Conservation (phyloP, 2,888 invertebrate genomes). For the Leptogaster cylindrica region DNA sequence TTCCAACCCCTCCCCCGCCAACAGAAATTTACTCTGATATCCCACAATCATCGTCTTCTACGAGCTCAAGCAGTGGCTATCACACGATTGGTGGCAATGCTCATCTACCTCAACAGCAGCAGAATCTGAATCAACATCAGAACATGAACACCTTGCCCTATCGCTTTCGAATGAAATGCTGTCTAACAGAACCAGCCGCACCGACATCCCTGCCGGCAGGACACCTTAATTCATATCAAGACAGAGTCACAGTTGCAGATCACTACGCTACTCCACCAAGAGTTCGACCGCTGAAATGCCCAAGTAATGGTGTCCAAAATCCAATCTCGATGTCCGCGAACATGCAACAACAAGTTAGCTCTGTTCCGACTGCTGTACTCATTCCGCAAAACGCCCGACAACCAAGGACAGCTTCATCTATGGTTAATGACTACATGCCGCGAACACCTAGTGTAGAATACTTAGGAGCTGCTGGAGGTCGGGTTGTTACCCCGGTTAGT, state of each 20-base stretch:
- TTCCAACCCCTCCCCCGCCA: slow-evolving; percentile 60
- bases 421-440: slow-evolving; percentile 50
- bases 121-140: slow-evolving; percentile 41
- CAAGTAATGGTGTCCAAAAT: not conserved
- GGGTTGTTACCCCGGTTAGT: slow-evolving; percentile 52
- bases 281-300: slow-evolving; percentile 49
- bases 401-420: not conserved
- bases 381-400: slow-evolving; percentile 36
- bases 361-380: slow-evolving; percentile 26
- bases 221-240: slow-evolving; percentile 43
- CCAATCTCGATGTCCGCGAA: not conserved
- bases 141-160: slow-evolving; percentile 56
- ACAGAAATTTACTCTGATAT: slow-evolving; percentile 54
- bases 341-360: slow-evolving; percentile 11
- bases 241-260: slow-evolving; percentile 49
- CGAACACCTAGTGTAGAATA: slow-evolving; percentile 53
- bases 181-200: slow-evolving; percentile 50
- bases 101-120: slow-evolving; percentile 46
- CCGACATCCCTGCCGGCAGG: slow-evolving; percentile 19
- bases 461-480: slow-evolving; percentile 50
- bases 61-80: slow-evolving; percentile 45
- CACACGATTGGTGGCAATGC: slow-evolving; percentile 41
- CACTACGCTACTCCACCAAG: slow-evolving; percentile 55
- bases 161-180: slow-evolving; percentile 59
- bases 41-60: slow-evolving; percentile 48